Evolutionary conservation across 2,888 invertebrate species (phyloP), one percentile per base, ranked within the genome.

Genomic region (Antitype chi): DNA sequence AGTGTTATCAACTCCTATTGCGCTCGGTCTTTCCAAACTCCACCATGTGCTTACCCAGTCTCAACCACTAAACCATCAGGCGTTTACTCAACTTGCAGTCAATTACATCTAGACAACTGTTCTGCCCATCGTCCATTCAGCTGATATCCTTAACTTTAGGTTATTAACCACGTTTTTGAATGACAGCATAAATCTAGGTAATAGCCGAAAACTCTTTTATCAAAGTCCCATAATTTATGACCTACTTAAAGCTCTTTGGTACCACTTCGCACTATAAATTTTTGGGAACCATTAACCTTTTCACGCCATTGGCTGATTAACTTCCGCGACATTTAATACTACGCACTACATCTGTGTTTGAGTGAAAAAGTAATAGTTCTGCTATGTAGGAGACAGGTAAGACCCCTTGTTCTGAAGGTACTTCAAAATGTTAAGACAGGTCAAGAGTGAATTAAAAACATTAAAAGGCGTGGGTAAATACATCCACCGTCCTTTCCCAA

Each of bases 251-350:
- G 17, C 9, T 23, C 32, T 67, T 67, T 28, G 20, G 6, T 52
- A 28, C 28, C 7, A 32, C 7, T 9, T n/a, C 23, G 17, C 59
- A 70, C 72, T 32, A 80, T 70, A 72, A 9, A 32, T 70, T 73
- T 52, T 49, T 32, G 20, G 49, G 63, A 70, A 9, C 81, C 81
- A 81, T 85, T 84, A 78, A 52, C 52, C 23, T 76, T 73, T 74
- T 32, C 78, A 73, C 32, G 7, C 53, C 43, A 84, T 78, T 84
- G 55, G 43, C 32, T 72, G 32, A 47, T 82, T 70, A 59, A 59
- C 25, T 49, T 49, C 60, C 32, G 55, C 63, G 63, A 81, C 74
- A 74, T 85, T 81, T 60, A 55, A 52, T 68, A 17, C 32, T 59
- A 47, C 32, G 43, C 62, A 63, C 71, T 78, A 74, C 67, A 52